phyloP scores from a whole-genome alignment of 2,113 vertebrate species.

The Notiomystis cincta region DNA sequence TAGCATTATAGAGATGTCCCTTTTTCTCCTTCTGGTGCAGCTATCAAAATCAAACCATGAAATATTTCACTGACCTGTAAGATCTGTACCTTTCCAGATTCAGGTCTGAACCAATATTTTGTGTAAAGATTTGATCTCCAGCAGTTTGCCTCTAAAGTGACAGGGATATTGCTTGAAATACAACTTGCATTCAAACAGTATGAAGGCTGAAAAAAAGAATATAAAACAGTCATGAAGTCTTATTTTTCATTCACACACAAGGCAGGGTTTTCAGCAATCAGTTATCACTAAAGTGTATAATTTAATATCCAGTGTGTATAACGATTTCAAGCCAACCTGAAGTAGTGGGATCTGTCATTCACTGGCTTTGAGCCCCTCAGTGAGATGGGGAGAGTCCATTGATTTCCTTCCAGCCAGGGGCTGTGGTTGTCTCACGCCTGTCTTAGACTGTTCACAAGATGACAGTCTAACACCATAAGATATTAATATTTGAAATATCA shows the following conservation, averaged over 20 bases:
- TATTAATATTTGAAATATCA: background rate
- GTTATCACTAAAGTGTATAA: background rate
- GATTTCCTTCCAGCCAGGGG: background rate
- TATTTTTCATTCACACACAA: background rate
- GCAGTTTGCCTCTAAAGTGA: background rate
- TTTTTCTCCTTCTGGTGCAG: background rate
- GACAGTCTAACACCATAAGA: constrained; percentile 22
- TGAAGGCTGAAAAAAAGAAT: background rate
- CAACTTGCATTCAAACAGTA: background rate
- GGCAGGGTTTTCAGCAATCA: background rate
- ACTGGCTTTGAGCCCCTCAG: background rate
- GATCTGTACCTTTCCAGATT: background rate
- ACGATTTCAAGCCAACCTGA: background rate
- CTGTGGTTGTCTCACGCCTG: background rate
- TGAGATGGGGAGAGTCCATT: background rate
- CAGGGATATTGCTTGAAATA: background rate
- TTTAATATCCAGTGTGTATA: background rate
- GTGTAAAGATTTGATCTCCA: background rate
- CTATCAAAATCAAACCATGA: background rate
- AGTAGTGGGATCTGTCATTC: background rate
- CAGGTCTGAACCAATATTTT: background rate
- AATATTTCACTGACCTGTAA: background rate
- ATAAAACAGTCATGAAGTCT: background rate
- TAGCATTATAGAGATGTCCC: background rate
- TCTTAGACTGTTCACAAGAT: constrained; percentile 20